Evolutionary conservation across 2,797 vertebrate genomes (phyloP).

Genomic region (Pitangus sulphuratus): DNA sequence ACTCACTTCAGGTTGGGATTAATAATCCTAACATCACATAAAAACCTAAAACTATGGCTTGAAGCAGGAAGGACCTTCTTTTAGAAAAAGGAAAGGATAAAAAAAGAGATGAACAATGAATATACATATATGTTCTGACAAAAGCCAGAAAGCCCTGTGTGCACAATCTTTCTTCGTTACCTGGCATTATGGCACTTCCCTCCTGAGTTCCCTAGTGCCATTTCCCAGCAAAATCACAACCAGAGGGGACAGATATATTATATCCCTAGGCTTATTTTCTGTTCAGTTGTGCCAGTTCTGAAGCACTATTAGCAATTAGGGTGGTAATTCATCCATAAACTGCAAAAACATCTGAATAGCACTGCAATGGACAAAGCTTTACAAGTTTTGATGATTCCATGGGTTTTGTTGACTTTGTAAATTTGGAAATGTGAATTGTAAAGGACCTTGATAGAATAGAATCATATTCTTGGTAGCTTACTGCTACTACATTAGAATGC

Average conservation of each 20-base stretch:
- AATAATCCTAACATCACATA: background rate
- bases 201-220: background rate
- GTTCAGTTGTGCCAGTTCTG: background rate
- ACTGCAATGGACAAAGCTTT: background rate
- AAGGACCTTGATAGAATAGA: background rate
- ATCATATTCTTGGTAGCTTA: background rate
- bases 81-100: background rate
- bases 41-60: background rate
- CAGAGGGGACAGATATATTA: accelerated
- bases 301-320: background rate
- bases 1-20: background rate
- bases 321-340: background rate
- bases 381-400: background rate
- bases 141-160: background rate
- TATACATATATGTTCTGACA: background rate
- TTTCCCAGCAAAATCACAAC: background rate
- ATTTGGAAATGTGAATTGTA: background rate
- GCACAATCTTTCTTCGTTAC: background rate
- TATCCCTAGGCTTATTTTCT: background rate
- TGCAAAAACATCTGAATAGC: background rate
- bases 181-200: background rate
- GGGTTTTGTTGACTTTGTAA: background rate
- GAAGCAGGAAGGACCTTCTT: background rate
- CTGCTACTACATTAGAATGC: background rate
- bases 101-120: background rate